A percentile compares a stretch with the other conserved stretches of the same genome.
phyloP scores from a whole-genome alignment of 2,113 vertebrate species.

The Trochalopteron elliotii region DNA sequence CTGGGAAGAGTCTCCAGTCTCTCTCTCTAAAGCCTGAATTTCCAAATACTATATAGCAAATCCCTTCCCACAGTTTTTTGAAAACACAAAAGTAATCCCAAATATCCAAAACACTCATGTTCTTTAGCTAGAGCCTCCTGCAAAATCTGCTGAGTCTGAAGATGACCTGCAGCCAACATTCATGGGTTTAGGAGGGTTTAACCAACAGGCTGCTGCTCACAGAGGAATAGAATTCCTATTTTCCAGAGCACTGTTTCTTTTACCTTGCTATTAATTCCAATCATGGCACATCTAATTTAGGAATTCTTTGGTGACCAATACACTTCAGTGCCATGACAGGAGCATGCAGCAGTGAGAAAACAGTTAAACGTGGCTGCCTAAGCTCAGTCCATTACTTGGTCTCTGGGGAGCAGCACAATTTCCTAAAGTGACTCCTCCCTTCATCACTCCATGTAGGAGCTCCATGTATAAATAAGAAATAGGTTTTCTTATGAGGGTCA shows the following conservation, averaged over 20 bases:
- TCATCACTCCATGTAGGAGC: not conserved
- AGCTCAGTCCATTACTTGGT: not conserved
- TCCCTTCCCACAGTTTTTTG: not conserved
- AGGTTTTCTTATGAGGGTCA: not conserved
- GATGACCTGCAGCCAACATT: not conserved
- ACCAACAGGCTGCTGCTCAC: not conserved
- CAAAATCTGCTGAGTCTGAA: not conserved
- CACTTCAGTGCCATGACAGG: not conserved
- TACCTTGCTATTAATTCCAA: not conserved
- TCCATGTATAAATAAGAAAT: not conserved
- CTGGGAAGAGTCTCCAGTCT: not conserved
- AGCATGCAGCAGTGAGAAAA: not conserved
- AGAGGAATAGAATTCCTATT: not conserved
- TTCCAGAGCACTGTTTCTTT: not conserved
- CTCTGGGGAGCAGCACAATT: not conserved
- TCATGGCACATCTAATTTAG: constrained; percentile 6
- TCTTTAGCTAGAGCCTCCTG: not conserved
- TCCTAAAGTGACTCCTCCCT: not conserved
- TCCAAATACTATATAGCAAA: not conserved
- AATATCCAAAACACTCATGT: not conserved
- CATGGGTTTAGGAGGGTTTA: not conserved
- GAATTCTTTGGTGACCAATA: not conserved
- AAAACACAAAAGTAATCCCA: not conserved
- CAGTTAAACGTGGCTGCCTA: not conserved
- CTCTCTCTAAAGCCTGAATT: not conserved